Conservation (phyloP, 1,140 invertebrate species). For the Drosophila athabasca region DNA sequence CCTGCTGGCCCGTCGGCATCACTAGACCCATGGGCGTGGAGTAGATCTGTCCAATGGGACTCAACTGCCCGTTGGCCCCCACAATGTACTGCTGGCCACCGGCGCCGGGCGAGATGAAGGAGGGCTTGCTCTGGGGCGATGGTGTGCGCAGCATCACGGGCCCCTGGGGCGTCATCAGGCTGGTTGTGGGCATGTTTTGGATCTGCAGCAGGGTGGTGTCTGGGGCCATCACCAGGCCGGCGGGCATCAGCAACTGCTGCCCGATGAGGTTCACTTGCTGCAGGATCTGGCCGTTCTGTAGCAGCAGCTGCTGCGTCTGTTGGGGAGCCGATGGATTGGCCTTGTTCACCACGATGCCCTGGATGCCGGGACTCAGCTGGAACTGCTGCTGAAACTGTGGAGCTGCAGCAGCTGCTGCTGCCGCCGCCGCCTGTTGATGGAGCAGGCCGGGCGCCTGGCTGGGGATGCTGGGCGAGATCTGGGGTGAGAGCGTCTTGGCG, state of each 20-base stretch:
- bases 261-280: constrained; percentile 93
- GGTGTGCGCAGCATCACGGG: constrained; percentile 90
- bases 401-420: constrained; percentile 23
- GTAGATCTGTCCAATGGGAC: constrained; percentile 88
- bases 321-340: constrained; percentile 86
- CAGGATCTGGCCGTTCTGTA: constrained; percentile 84
- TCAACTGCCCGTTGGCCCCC: constrained; percentile 89
- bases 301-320: constrained; percentile 89
- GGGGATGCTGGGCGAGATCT: constrained; percentile 81
- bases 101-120: constrained; percentile 89
- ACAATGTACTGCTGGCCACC: constrained; percentile 88
- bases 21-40: constrained; percentile 91
- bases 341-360: constrained; percentile 85
- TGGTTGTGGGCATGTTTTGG: constrained; percentile 87
- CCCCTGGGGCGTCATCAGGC: constrained; percentile 84
- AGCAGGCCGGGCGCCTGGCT: constrained; percentile 74
- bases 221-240: constrained; percentile 90
- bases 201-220: constrained; percentile 90
- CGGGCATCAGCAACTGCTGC: constrained; percentile 92
- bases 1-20: constrained; percentile 85
- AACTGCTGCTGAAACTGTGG: constrained; percentile 87
- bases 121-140: constrained; percentile 89
- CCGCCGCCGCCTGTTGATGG: constrained; percentile 66
- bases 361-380: constrained; percentile 86
- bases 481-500: constrained; percentile 65